Evolutionary conservation across 2,113 vertebrate genomes (phyloP), one percentile per base, ranked within the genome.

Genomic region (Pelmatolapia mariae): DNA sequence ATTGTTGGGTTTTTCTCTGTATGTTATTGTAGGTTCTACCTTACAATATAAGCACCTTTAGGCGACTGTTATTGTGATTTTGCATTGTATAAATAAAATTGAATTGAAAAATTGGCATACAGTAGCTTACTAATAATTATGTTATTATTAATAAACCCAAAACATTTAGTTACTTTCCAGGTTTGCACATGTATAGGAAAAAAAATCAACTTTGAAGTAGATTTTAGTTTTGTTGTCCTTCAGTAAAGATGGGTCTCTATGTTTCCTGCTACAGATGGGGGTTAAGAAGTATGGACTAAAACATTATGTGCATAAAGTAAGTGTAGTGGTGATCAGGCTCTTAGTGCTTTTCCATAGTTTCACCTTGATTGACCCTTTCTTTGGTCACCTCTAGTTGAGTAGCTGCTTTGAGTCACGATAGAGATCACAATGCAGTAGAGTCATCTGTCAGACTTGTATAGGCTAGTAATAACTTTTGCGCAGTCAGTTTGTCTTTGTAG

Each of bases 281-380:
- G 33, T 88, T 73, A 93, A 71, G 82, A 90, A 73, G 83, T 93
- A 84, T 92, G 95, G 90, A 2, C 95, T 96, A 95, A 95, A 92
- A 89, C 90, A 94, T 29, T 95, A 87, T 93, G 95, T 96, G 56
- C 90, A 91, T 84, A 91, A 95, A 95, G 93, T 95, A 94, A 96
- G 95, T 95, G 90, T 6, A 29, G 81, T 2, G 6, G 33, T 57
- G 53, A 53, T 80, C 8, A 80, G 56, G 11, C 7, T 19, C 19
- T 11, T 52, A 82, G 56, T 53, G 13, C 53, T 36, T 31, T 81
- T 87, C 83, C 10, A 43, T 86, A 87, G 84, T 61, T 26, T 22
- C 40, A 18, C 18, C 36, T 63, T 53, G 8, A 22, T 3, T 38
- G 54, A 40, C 10, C 71, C 6, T 24, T 19, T 10, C 81, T 63